Base-by-base conservation (phyloP, 2,888 invertebrate species). In the Parelbella ahira region DNA sequence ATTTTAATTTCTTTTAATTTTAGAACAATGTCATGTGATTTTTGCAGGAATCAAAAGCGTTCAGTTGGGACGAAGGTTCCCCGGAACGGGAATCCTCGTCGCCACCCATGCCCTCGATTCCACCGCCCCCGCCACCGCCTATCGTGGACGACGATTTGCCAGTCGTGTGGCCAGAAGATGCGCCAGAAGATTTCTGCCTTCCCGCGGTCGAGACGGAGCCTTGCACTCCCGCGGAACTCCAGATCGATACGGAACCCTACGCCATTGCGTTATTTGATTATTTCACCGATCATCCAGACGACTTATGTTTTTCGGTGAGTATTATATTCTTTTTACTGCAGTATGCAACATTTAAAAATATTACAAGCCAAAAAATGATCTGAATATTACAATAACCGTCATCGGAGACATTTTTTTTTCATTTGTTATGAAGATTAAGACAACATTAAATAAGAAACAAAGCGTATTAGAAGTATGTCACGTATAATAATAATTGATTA, bases 231-330 rank as follows among this genome's bases (percentile, higher is more conserved):
- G 51, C 48, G 18, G 47, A 11, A 6, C 15, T 38, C 4, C 54
- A 58, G 28, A 58, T 60, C n/a, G 70, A 76, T 2, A 74, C 88
- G 9, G 80, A 88, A 53, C 91, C 95, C 0, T 91, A 93, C 66
- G 96, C 93, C 8, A 88, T 95, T 46, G 94, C 95, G 6, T 76
- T 94, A 23, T 95, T 92, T 69, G 93, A 95, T 75, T 96, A 94
- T 63, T 88, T 90, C 48, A 92, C 93, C 6, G 87, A 89, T 6
- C 94, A 95, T 60, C 84, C 89, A 7, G 94, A 93, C 54, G 96
- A 97, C 88, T 89, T 97, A 47, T 88, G 90, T 51, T 93, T 97
- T 69, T 92, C 92, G 79, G 94, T 95, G 68, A 90, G 91, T 86
- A 46, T 43, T 39, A 3, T 15, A 3, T 15, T 15, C 4, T 15